Conservation (phyloP, 2,113 vertebrate genomes). For the Microtus montanus region DNA sequence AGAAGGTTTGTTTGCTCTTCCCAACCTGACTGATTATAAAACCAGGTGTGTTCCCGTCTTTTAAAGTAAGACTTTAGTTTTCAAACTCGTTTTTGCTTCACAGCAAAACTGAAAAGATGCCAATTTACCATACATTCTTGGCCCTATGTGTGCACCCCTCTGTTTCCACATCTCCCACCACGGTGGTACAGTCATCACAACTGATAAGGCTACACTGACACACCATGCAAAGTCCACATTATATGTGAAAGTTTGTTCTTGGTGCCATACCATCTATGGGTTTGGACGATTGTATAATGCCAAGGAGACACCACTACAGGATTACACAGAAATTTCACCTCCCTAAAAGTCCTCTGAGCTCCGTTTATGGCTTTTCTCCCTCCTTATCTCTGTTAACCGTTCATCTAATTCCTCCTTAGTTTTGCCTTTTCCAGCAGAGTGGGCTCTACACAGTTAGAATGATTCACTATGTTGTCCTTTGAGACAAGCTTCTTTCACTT, state of each 20-base stretch:
- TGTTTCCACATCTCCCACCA: neutral
- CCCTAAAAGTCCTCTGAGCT: neutral
- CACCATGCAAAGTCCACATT: neutral
- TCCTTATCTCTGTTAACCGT: neutral
- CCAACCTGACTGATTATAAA: slow-evolving; percentile 49
- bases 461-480: neutral
- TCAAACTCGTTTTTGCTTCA: neutral
- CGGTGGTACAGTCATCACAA: neutral
- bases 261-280: neutral
- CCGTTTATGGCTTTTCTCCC: neutral
- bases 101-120: neutral
- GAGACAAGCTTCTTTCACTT: neutral
- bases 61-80: neutral
- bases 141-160: neutral
- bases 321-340: neutral
- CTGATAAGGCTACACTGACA: neutral
- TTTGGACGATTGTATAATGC: neutral
- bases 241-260: neutral
- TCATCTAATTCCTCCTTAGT: neutral
- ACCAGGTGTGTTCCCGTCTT: neutral
- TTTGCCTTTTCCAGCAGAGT: neutral
- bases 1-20: slow-evolving; percentile 44
- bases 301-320: neutral
- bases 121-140: neutral
- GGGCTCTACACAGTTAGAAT: neutral